These are phyloP conservation scores for Orthosia cruda DNA, from an alignment of 2,888 invertebrate species.

Conservation along the genomic window DNA sequence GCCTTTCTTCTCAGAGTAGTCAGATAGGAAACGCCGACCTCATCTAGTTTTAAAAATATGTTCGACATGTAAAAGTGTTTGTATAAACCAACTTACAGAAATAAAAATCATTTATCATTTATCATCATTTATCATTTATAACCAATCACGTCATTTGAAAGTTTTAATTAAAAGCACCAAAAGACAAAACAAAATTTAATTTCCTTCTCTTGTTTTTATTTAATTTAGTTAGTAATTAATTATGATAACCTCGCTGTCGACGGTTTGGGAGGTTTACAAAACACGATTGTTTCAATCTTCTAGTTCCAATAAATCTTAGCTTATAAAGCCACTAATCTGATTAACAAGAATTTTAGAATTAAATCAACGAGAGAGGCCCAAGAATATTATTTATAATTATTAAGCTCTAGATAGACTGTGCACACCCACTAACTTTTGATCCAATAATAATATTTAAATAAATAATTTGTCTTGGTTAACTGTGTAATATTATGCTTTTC, in stretches of 20 bases:
- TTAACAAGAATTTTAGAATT: conserved; percentile 36
- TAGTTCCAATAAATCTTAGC: conserved; percentile 55
- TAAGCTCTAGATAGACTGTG: conserved; percentile 1
- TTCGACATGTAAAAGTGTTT: no score
- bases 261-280: conserved; percentile 37
- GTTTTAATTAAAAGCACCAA: conserved; percentile 48
- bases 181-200: conserved; percentile 41
- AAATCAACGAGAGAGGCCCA: conserved; percentile 27
- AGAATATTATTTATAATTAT: conserved; percentile 37
- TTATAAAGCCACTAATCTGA: conserved; percentile 45
- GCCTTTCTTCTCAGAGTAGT: no score
- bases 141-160: conserved; percentile 39
- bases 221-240: conserved; percentile 55
- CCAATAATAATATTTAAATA: no score
- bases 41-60: no score
- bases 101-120: no score
- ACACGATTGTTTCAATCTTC: conserved; percentile 46
- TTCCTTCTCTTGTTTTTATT: conserved; percentile 53
- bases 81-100: no score
- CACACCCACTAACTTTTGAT: not conserved
- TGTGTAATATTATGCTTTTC: no score
- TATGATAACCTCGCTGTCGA: conserved; percentile 45
- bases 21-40: no score
- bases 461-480: no score
- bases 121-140: not conserved